Evolutionary conservation across 2,888 invertebrate species (phyloP).

Genomic region (Myopa tessellatipennis): DNA sequence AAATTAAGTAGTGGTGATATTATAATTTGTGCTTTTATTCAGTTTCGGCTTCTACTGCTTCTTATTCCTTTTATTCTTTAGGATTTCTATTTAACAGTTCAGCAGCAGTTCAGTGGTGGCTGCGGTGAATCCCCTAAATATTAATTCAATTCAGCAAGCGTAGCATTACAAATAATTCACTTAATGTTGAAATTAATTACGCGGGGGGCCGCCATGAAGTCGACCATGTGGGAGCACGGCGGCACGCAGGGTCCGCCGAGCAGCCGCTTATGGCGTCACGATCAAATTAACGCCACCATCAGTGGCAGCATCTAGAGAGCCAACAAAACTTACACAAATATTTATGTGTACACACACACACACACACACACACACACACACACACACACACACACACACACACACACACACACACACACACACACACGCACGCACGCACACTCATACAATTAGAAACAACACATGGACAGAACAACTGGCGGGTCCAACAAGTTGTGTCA

Average conservation of each 20-base stretch:
- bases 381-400: background rate
- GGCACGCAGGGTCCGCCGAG: background rate
- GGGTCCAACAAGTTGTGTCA: background rate
- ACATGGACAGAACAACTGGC: background rate
- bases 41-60: no score
- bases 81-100: no score
- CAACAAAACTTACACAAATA: no score
- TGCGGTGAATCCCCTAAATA: background rate
- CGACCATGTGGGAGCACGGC: background rate
- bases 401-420: no score
- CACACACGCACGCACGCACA: no score
- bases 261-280: slow-evolving; percentile 27
- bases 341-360: no score
- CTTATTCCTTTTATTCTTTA: no score
- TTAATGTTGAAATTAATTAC: slow-evolving; percentile 14
- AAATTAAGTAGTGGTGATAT: no score
- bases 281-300: slow-evolving; percentile 16
- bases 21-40: no score
- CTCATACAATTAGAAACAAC: background rate
- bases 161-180: slow-evolving; percentile 20
- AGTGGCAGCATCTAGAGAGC: no score
- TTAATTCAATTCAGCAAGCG: background rate
- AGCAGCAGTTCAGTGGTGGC: background rate
- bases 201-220: slow-evolving; percentile 11
- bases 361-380: no score